These are phyloP conservation scores for Cephalopterus ornatus DNA, from an alignment of 2,113 vertebrate genomes.

Conservation along the genomic window DNA sequence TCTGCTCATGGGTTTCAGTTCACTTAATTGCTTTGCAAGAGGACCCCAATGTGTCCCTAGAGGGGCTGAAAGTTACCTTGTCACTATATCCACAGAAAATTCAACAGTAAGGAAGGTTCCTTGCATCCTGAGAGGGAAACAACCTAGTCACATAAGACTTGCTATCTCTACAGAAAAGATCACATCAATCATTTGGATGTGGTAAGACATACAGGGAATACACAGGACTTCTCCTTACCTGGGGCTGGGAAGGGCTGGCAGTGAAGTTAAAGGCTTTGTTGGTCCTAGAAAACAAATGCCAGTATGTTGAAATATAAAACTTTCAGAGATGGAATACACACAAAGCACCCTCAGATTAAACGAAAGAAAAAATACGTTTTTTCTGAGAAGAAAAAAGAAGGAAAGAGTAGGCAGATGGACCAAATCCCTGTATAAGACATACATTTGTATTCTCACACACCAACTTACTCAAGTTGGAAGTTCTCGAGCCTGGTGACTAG, in stretches of 20 bases:
- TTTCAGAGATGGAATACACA: background rate
- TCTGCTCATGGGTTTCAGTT: background rate
- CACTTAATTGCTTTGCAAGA: background rate
- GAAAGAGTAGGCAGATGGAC: background rate
- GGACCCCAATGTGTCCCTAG: rapidly evolving
- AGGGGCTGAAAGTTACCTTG: background rate
- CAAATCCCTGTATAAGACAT: background rate
- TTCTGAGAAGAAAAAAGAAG: background rate
- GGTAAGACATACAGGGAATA: background rate
- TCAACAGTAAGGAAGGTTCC: background rate
- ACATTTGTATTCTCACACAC: background rate
- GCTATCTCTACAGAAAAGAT: background rate
- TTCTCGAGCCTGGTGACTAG: constrained; percentile 73
- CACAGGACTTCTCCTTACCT: constrained; percentile 66
- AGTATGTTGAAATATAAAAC: background rate
- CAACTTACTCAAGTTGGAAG: constrained; percentile 79
- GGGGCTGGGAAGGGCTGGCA: constrained; percentile 82
- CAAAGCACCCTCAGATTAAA: background rate
- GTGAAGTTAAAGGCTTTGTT: constrained; percentile 74
- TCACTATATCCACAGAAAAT: background rate
- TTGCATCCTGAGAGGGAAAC: background rate
- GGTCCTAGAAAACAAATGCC: constrained; percentile 68
- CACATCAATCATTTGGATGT: background rate
- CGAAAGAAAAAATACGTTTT: background rate
- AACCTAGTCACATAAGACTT: background rate